Evolutionary conservation across 2,888 invertebrate species (phyloP), one percentile per base, ranked within the genome.

Genomic region (Hydropsyche betteni): DNA sequence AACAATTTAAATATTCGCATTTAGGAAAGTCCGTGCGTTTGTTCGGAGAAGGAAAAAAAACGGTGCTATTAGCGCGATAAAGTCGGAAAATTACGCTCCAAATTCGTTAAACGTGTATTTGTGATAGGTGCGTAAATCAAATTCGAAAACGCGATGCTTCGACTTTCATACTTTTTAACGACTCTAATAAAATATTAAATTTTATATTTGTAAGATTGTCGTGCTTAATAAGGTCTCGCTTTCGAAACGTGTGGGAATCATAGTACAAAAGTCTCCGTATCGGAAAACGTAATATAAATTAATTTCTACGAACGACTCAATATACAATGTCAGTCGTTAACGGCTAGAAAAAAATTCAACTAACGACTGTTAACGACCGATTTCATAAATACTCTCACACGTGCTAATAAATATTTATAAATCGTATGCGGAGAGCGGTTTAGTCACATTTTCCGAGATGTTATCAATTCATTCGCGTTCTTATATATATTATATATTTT

Each of bases 341-440:
- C 14, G 16, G 24, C 58, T 8, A 8, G 6, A 6, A 58, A 58
- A 53, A 16, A 16, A 16, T 58, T 58, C 24, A 53, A 24, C 16
- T 58, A 58, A 58, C 58, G 16, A 24, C 24, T 16, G 58, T 5
- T 58, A 58, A 58, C 58, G 16, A 24, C 24, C 58, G 58, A 58
- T 58, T 58, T 58, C 14, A 16, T 16, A 58, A 58, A 58, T 58
- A 58, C 14, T 24, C 24, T 58, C 58, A 58, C 58, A 24, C 58
- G 58, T 58, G 36, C 64, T 64, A 36, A 64, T 64, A 64, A 64
- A 64, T 64, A 64, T 64, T 64, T 34, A 64, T 64, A 36, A 64
- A 64, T 33, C 12, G 5, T 16, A 55, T n/a, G 2, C 24, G 24
- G 24, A 24, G 24, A 24, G 24, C 24, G 24, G 24, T 24, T 1